Base-by-base conservation (phyloP, 2,797 vertebrate species). In the Danio aesculapii region DNA sequence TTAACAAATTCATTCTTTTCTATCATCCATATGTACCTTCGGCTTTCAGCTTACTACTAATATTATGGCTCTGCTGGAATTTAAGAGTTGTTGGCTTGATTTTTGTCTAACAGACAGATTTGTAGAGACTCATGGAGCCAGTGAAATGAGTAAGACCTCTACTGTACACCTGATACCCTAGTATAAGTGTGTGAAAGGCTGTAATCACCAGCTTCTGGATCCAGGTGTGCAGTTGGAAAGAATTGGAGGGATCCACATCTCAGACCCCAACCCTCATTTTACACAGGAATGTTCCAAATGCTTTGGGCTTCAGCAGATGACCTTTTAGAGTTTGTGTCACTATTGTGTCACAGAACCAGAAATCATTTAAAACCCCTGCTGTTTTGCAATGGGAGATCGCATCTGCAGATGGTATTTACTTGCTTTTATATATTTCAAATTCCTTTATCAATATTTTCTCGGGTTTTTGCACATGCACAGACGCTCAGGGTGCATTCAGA, bases 191-290 rank as follows among this genome's bases (percentile, higher is more conserved):
- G 10, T 19, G 53, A 6, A 70, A 3, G 46, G 59, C 61, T 43
- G 44, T 83, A 84, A 83, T 85, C 58, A 82, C 62, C 68, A 79
- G 70, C 75, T 83, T 74, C 64, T 47, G 6, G 10, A 39, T 82
- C 78, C 78, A 88, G 82, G 85, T 87, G 84, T 85, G 71, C 52
- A 14, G 55, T 66, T 79, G 66, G 83, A 79, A 84, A 84, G 68
- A 83, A 47, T 47, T 73, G n/a, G 6, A 76, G 52, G 30, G 82
- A 69, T 84, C 50, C 59, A 58, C 21, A 52, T 52, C 77, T 49
- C 50, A 82, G 70, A 76, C 21, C 57, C 43, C 41, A 84, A 55
- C 70, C 69, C 57, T 75, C n/a, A 82, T 77, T 84, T 77, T 76
- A 82, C 70, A 58, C 58, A 77, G 55, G 77, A 86, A 86, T 83